phyloP scores from a whole-genome alignment of 30 jellyfish, hydroid and myxozoan genomes.

The Nemopilema nomurai region DNA sequence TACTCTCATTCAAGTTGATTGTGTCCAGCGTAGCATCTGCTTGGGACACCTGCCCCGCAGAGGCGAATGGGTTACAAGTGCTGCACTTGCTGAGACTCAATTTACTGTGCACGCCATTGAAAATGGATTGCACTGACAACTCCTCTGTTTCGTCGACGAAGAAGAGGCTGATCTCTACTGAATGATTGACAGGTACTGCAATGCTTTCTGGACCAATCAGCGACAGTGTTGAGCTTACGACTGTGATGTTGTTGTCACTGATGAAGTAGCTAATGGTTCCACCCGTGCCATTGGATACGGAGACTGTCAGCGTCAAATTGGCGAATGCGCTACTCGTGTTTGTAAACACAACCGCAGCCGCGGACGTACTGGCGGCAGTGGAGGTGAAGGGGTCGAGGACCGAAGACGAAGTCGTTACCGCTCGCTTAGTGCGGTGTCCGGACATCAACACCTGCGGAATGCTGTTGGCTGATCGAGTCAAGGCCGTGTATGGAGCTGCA shows the following conservation, averaged over 20 bases:
- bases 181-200: conserved; percentile 18
- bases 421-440: conserved; percentile 20
- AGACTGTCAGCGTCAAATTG: not conserved
- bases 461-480: conserved; percentile 7
- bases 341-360: not conserved
- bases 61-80: not conserved
- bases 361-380: not conserved
- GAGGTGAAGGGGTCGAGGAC: not conserved
- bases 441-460: not conserved
- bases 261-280: not conserved
- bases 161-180: conserved; percentile 4
- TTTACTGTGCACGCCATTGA: not conserved
- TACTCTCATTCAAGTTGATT: not conserved
- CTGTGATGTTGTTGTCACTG: not conserved
- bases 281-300: not conserved
- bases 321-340: not conserved
- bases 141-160: not conserved
- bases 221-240: not conserved
- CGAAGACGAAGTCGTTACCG: not conserved
- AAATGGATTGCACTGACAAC: not conserved
- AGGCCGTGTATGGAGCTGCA: not conserved
- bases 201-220: conserved; percentile 2
- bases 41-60: not conserved
- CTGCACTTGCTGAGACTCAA: not conserved
- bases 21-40: not conserved